Conservation (phyloP, 2,888 invertebrate species). For the Chloroclysta siterata region DNA sequence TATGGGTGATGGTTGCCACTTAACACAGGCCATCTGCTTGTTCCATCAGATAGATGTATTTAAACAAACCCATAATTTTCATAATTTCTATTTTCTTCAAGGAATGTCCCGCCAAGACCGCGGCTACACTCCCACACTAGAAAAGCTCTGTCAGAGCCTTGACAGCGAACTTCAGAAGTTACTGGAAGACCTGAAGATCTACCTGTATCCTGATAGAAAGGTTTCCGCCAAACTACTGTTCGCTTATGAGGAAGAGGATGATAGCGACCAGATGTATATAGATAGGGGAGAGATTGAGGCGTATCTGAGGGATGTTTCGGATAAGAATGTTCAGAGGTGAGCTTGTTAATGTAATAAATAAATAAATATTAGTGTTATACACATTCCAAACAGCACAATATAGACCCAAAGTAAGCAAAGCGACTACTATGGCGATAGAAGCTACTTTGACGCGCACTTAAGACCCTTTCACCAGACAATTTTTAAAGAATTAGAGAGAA, state of each 20-base stretch:
- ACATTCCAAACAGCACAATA: too few species aligned
- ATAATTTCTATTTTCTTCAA: constrained; percentile 35
- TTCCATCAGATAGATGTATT: too few species aligned
- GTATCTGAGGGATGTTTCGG: constrained; percentile 81
- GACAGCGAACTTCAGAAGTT: constrained; percentile 87
- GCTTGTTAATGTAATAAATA: constrained; percentile 20
- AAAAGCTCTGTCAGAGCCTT: constrained; percentile 87
- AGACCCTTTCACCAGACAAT: too few species aligned
- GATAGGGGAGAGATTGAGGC: constrained; percentile 81
- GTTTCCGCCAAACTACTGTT: constrained; percentile 54
- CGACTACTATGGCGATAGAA: too few species aligned
- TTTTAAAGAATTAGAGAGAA: too few species aligned
- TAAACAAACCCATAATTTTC: too few species aligned
- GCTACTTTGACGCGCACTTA: too few species aligned
- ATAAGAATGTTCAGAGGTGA: constrained; percentile 77
- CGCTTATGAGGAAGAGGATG: constrained; percentile 71
- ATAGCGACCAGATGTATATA: constrained; percentile 65
- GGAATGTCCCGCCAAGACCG: constrained; percentile 91
- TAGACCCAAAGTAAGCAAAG: too few species aligned
- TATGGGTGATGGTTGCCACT: too few species aligned
- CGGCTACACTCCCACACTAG: constrained; percentile 90
- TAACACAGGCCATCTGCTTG: too few species aligned
- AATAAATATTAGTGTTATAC: not conserved
- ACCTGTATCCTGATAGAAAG: constrained; percentile 85
- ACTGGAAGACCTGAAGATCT: constrained; percentile 88